Conservation (phyloP, 2,113 vertebrate genomes). For the Peromyscus leucopus region DNA sequence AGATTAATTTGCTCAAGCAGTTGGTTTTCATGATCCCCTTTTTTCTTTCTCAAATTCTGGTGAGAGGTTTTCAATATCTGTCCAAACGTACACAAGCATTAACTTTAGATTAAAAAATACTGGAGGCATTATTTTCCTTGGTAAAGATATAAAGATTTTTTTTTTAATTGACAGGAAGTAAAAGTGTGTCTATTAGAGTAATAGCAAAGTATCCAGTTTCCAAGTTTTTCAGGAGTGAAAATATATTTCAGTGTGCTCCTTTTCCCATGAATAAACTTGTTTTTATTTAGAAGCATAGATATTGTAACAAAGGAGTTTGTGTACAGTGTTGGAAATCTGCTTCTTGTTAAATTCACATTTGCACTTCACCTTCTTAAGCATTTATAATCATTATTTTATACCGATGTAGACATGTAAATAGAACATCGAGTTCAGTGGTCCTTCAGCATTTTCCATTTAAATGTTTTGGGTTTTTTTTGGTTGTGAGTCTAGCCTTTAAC, state of each 20-base stretch:
- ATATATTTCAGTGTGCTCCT: not conserved
- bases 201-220: not conserved
- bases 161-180: not conserved
- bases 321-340: too few relatives aligned
- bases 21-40: not conserved
- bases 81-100: not conserved
- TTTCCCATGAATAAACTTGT: not conserved
- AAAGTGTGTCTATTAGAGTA: not conserved
- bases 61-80: not conserved
- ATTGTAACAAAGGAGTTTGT: too few relatives aligned
- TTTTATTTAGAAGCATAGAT: not conserved
- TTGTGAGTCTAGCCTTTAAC: too few relatives aligned
- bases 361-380: too few relatives aligned
- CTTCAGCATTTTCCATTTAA: too few relatives aligned
- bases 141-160: not conserved
- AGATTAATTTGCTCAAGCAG: not conserved
- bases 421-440: too few relatives aligned
- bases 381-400: too few relatives aligned
- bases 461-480: too few relatives aligned
- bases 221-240: not conserved
- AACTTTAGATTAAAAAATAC: not conserved
- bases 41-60: conserved; percentile 13
- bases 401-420: too few relatives aligned
- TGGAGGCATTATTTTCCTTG: not conserved
- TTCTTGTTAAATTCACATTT: too few relatives aligned